Evolutionary conservation across 2,888 invertebrate genomes (phyloP).

Genomic region (Nomada ruficornis): DNA sequence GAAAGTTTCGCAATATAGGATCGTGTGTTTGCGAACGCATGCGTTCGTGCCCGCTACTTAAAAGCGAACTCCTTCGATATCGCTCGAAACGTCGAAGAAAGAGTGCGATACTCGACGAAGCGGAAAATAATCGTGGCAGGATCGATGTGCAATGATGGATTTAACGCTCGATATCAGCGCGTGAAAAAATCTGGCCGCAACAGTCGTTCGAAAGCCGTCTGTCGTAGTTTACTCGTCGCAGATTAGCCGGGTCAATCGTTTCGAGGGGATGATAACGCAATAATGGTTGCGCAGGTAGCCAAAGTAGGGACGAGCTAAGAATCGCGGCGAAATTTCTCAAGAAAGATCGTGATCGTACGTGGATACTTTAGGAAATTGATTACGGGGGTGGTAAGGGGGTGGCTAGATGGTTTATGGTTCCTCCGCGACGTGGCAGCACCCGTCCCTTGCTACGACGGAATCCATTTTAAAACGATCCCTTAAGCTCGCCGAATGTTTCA

Average conservation of each 20-base stretch:
- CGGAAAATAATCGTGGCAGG: not conserved
- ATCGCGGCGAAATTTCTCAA: conserved; percentile 38
- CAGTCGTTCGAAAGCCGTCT: not conserved
- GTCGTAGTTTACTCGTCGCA: not conserved
- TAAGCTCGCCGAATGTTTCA: conserved; percentile 4
- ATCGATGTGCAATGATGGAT: not conserved
- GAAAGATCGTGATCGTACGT: conserved; percentile 71
- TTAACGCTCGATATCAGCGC: not conserved
- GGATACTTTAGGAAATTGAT: conserved; percentile 79
- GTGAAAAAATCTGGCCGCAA: not conserved
- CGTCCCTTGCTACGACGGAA: conserved; percentile 68
- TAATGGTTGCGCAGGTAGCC: not conserved
- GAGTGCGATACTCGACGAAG: not conserved
- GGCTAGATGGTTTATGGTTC: conserved; percentile 77
- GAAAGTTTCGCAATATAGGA: conserved; percentile 66
- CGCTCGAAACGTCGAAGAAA: not conserved
- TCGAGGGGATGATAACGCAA: conserved; percentile 1
- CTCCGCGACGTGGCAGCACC: conserved; percentile 83
- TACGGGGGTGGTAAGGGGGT: conserved; percentile 72
- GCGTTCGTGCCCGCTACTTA: conserved; percentile 6
- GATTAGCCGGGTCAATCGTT: not conserved
- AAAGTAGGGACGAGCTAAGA: conserved; percentile 7
- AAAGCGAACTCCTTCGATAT: not conserved
- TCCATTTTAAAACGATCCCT: conserved; percentile 48
- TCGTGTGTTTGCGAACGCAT: conserved; percentile 33